Evolutionary conservation across 2,888 invertebrate species (phyloP), one percentile per base, ranked within the genome.

Genomic region (Eumerus sabulonum): DNA sequence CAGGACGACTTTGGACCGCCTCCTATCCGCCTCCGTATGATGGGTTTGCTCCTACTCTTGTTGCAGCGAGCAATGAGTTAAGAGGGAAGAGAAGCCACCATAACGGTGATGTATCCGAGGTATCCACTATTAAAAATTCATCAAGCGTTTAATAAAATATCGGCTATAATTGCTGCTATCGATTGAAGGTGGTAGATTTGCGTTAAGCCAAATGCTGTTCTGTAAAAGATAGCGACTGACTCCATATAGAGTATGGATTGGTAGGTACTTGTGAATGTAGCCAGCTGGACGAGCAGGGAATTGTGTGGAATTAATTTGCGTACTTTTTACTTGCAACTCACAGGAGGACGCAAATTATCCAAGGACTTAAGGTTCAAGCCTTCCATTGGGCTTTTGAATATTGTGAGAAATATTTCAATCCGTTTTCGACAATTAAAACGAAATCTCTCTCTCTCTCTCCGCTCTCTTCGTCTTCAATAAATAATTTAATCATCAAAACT

Each of bases 91-190:
- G 76, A 76, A 81, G 70, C 70, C 66, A 76, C 76, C 71, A 81
- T 71, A 76, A 72, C 70, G 71, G 59, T 72, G 76, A 70, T 76
- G 66, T 64, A 74, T 72, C 64, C 82, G 71, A 71, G 68, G 77
- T 76, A 76, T 74, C 82, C 77, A 68, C 81, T 82, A 81, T 83
- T 83, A 83, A 83, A 83, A 83, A 83, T 83, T 83, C 82, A 83
- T 83, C 82, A 82, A 72, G 81, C 82, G 82, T 83, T 83, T 81
- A 83, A 83, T 83, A 83, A 83, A 83, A 83, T 83, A 83, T 83
- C 83, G 82, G 76, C 79, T 82, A 83, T 83, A 83, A 83, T 83
- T 83, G 83, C 83, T 83, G 82, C 82, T 83, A 83, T 83, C 83
- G 83, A 83, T 83, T 83, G 81, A 76, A 77, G 81, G 81, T 67